A percentile compares a stretch with the other conserved stretches of the same genome.
These are phyloP conservation scores for Phocides pigmalion DNA, from an alignment of 1,140 invertebrate species.

Conservation along the genomic window DNA sequence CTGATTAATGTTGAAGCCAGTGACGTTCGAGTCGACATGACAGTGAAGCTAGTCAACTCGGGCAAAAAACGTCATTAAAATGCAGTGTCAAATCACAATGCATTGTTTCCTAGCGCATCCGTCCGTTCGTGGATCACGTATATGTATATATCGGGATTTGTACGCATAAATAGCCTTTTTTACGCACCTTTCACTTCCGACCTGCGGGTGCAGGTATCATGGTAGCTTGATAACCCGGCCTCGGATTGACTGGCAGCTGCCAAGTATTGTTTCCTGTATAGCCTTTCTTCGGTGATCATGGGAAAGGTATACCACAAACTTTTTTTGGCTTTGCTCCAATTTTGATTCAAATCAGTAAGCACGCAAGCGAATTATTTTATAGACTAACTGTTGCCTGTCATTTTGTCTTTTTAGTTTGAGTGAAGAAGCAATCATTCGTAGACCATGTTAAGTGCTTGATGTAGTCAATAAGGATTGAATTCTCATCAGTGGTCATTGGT, in stretches of 20 bases:
- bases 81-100: slow-evolving; percentile 35
- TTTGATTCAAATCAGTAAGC: background rate
- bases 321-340: slow-evolving; percentile 4
- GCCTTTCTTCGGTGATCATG: slow-evolving; percentile 50
- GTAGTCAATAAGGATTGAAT: too few relatives aligned
- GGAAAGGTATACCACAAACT: slow-evolving; percentile 42
- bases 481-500: too few relatives aligned
- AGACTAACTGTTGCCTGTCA: background rate
- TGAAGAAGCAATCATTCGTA: too few relatives aligned
- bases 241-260: slow-evolving; percentile 56
- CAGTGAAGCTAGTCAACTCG: too few relatives aligned
- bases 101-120: slow-evolving; percentile 36
- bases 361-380: background rate
- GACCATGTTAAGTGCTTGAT: too few relatives aligned
- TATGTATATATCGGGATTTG: slow-evolving; percentile 38
- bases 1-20: background rate
- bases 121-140: slow-evolving; percentile 43
- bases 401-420: too few relatives aligned
- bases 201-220: slow-evolving; percentile 61
- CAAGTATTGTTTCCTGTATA: slow-evolving; percentile 49
- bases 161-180: slow-evolving; percentile 58
- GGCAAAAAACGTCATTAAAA: slow-evolving; percentile 41
- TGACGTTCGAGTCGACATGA: background rate
- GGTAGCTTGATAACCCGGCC: slow-evolving; percentile 43
- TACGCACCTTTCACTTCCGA: slow-evolving; percentile 73